A percentile compares a stretch with the other conserved stretches of the same genome.
These are phyloP conservation scores for Calephelis nemesis DNA, from an alignment of 1,140 invertebrate species.

Conservation along the genomic window DNA sequence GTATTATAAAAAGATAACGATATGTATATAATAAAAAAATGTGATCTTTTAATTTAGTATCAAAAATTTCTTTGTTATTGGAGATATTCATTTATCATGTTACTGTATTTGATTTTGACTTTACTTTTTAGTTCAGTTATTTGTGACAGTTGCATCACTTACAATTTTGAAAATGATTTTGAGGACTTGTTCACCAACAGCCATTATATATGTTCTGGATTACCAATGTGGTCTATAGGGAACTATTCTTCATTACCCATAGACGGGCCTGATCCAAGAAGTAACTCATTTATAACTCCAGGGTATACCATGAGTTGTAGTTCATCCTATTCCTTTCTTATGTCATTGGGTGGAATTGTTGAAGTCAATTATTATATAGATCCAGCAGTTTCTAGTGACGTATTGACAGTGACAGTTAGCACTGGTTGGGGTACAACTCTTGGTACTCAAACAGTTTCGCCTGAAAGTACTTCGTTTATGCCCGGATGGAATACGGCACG, in stretches of 20 bases:
- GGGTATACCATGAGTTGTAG: not conserved
- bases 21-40: too few species aligned
- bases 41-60: too few species aligned
- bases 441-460: too few species aligned
- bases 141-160: not conserved
- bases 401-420: too few species aligned
- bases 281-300: not conserved
- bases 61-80: too few species aligned
- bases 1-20: too few species aligned
- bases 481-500: too few species aligned
- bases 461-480: too few species aligned
- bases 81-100: too few species aligned
- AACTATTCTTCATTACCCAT: not conserved
- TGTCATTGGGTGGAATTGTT: not conserved
- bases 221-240: not conserved
- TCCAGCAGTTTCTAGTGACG: not conserved
- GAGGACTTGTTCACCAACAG: not conserved
- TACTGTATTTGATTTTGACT: too few species aligned
- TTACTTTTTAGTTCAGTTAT: too few species aligned
- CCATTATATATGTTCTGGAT: not conserved
- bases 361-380: slow-evolving; percentile 9
- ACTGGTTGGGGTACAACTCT: too few species aligned
- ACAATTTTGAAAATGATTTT: slow-evolving; percentile 1
- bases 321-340: not conserved
- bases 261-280: not conserved